Base-by-base conservation (phyloP, 2,797 vertebrate species). In the Coranthus polyacanthus region DNA sequence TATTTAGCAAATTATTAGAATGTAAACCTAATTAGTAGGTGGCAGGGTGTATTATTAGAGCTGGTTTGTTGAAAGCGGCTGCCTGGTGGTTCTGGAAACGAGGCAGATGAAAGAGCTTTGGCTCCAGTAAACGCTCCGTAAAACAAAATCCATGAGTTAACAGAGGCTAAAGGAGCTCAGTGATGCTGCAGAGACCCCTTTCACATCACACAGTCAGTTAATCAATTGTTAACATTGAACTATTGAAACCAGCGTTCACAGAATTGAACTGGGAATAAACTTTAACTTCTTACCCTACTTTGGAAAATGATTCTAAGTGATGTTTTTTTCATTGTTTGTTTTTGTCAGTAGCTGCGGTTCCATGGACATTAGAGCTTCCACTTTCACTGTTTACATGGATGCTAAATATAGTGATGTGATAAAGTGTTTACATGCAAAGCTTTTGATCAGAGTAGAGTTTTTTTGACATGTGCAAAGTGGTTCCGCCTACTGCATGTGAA, bases 1-100 rank as follows among this genome's bases (percentile, higher is more conserved):
- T 53, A 38, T 6, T 21, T 54, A 37, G 51, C 47, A 32, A 39
- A 29, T 50, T 54, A 54, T 54, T 54, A 54, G 36, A 39, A 54
- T 54, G 51, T 29, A 38, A 54, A 54, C 36, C 51, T 54, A 54
- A 37, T 45, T 17, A 46, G 1, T 15, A 20, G 38, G 32, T 41
- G 5, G 55, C 26, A 21, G 46, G 24, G n/a, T n/a, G 12, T 22
- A 29, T 69, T 49, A 65, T 69, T 39, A 38, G 65, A 55, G 53
- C 21, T 6, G 37, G 26, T 65, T 52, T 60, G n/a, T 42, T 39
- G 43, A 37, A 49, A 58, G 32, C 58, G 53, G 42, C n/a, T 56
- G 20, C 20, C 45, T 22, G 42, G 18, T 57, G 59, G 38, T 51
- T 32, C 15, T 18, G 62, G 49, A 24, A 55, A 50, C 50, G 32